Base-by-base conservation (phyloP, 2,888 invertebrate genomes). In the Brenthis hecate region DNA sequence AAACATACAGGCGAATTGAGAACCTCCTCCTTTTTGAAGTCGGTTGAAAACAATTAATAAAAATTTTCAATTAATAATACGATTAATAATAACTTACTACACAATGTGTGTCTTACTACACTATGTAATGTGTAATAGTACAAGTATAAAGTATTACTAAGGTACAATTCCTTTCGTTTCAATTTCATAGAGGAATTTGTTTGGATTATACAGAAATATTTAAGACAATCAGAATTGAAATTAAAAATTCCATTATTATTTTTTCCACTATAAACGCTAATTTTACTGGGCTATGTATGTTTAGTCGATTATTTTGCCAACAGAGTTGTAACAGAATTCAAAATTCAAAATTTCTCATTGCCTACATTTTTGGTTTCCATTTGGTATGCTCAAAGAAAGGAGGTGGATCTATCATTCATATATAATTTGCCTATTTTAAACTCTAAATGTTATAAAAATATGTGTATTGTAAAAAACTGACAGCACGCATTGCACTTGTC, bases 381-480 rank as follows among this genome's bases (percentile, higher is more conserved):
- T 86, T 85, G 92, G 91, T 89, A 91, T 90, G 91, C 87, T 86
- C 84, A 85, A 87, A 86, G 82, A 86, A 85, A 87, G 87, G 89
- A 89, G 90, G 91, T 88, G 91, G 89, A 81, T 85, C 82, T 76
- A 66, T 68, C 19, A 61, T 61, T 50, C 61, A 61, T 68, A 51
- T 67, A 66, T 68, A 55, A 66, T 58, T 69, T 68, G 66, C 68
- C 70, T 68, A 69, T 67, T 47, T 64, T 63, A 32, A 53, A 48
- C 28, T 66, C 60, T 67, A 55, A 28, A 60, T 60, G 66, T 66
- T 66, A 43, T 61, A 61, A 43, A 48, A 56, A 62, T 61, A 51
- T 56, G 36, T 55, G 58, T 66, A 50, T 56, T 61, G 55, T 60
- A 62, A 51, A 64, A 58, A 63, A 60, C 55, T 63, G 58, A 55